A percentile compares a stretch with the other conserved stretches of the same genome.
These are phyloP conservation scores for Nemoura dubitans DNA, from an alignment of 2,888 invertebrate species.

Conservation along the genomic window DNA sequence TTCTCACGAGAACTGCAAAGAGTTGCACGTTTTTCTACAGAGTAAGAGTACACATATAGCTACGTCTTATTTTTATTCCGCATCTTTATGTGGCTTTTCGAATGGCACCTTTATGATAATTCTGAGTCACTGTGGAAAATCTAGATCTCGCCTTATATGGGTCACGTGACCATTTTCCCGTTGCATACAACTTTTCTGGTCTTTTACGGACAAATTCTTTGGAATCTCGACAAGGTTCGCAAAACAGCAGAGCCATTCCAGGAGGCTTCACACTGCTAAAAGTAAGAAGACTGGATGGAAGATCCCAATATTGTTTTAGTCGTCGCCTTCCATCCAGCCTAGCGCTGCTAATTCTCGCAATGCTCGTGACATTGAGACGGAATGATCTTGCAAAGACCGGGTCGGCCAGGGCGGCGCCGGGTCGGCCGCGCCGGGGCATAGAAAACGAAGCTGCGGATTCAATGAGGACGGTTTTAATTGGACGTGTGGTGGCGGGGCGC, in stretches of 20 bases:
- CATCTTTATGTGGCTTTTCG: not conserved
- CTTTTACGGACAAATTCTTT: not conserved
- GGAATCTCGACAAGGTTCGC: not conserved
- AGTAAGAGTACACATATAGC: not conserved
- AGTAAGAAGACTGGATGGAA: not conserved
- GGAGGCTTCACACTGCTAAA: not conserved
- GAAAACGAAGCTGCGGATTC: not conserved
- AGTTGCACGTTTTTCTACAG: not conserved
- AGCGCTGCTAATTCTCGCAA: not conserved
- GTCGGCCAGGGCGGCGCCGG: too few relatives aligned
- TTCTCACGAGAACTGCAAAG: not conserved
- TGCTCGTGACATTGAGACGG: not conserved
- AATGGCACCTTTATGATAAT: not conserved
- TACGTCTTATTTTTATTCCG: not conserved
- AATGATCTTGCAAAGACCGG: not conserved
- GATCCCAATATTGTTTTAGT: not conserved
- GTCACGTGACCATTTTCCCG: not conserved
- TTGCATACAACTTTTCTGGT: not conserved
- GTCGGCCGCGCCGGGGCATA: not conserved
- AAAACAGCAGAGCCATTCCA: too few relatives aligned
- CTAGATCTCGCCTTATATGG: not conserved
- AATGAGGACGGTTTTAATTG: conserved; percentile 31
- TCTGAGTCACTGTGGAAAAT: not conserved
- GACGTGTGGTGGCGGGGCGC: conserved; percentile 13
- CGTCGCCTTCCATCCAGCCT: not conserved